These are phyloP conservation scores for Ormyrus labotus DNA, from an alignment of 2,888 invertebrate genomes.

Conservation along the genomic window DNA sequence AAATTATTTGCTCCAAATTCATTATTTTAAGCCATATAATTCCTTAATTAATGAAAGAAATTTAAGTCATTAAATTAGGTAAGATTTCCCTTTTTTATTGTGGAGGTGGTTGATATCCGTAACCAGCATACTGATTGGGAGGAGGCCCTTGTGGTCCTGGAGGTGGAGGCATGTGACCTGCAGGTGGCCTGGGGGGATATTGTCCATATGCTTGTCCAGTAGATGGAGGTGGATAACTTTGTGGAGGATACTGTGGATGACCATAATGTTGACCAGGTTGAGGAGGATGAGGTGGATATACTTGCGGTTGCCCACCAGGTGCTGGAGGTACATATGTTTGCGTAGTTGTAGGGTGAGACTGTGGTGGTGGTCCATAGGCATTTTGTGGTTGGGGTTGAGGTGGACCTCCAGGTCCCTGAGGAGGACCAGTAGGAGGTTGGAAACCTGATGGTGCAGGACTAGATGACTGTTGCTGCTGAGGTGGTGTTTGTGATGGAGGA, in stretches of 20 bases:
- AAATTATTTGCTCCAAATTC: slow-evolving; percentile 21
- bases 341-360: slow-evolving; percentile 77
- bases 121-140: slow-evolving; percentile 85
- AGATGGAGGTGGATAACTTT: slow-evolving; percentile 79
- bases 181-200: slow-evolving; percentile 79
- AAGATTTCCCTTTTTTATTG: slow-evolving; percentile 76
- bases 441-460: slow-evolving; percentile 78
- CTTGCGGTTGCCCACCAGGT: slow-evolving; percentile 78
- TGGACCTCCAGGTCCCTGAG: slow-evolving; percentile 72
- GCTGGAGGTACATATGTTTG: slow-evolving; percentile 74
- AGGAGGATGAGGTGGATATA: slow-evolving; percentile 79
- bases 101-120: slow-evolving; percentile 87
- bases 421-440: slow-evolving; percentile 75
- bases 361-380: slow-evolving; percentile 76
- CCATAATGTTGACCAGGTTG: slow-evolving; percentile 75
- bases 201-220: slow-evolving; percentile 82
- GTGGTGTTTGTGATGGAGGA: slow-evolving; percentile 66
- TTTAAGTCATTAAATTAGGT: slow-evolving; percentile 19
- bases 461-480: slow-evolving; percentile 74
- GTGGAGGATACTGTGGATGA: slow-evolving; percentile 80
- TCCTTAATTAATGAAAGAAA: slow-evolving; percentile 20
- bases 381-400: slow-evolving; percentile 72
- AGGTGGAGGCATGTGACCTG: slow-evolving; percentile 79
- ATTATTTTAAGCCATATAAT: slow-evolving; percentile 30
- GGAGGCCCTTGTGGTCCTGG: slow-evolving; percentile 85